Evolutionary conservation across 2,113 vertebrate species (phyloP), one percentile per base, ranked within the genome.

Genomic region (Podiceps cristatus): DNA sequence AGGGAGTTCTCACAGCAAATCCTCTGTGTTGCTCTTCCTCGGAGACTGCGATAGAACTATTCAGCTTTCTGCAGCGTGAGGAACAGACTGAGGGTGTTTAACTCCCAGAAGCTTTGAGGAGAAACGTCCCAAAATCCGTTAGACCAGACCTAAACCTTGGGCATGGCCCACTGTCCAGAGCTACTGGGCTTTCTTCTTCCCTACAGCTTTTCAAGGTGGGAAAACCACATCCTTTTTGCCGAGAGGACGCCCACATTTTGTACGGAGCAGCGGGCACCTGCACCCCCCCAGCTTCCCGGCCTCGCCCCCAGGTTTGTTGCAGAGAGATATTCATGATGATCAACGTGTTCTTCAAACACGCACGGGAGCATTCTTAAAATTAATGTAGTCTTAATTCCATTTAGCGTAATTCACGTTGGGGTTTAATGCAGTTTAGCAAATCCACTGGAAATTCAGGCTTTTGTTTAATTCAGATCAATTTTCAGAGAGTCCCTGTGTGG

Each of bases 1-100:
- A 88, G 37, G 52, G 66, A 90, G 79, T 24, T 94, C 78, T 95
- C 18, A 13, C 1, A 23, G 88, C 55, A 96, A 85, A 96, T 87
- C 84, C 80, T 44, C 68, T 5, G 68, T 0, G 0, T 7, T 59
- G 63, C 83, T 74, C 27, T 2, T 86, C 37, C 55, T 42, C 13
- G 3, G 67, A 49, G 78, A 1, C 71, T 31, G 74, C 0, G 3
- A 24, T 3, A 29, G 90, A 75, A 50, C 88, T 33, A 5, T 3
- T 25, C 69, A 13, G 40, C 40, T 62, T 69, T 49, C 45, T n/a
- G 59, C 81, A 73, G 42, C 0, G 0, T 5, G 13, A 55, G 66
- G 49, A 49, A 13, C 1, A 7, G 11, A 7, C 27, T 13, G 10
- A 12, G 66, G 59, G 33, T 28, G 28, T 55, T 91, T 42, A 73